Evolutionary conservation across 2,888 invertebrate species (phyloP).

Genomic region (Euplexia lucipara): DNA sequence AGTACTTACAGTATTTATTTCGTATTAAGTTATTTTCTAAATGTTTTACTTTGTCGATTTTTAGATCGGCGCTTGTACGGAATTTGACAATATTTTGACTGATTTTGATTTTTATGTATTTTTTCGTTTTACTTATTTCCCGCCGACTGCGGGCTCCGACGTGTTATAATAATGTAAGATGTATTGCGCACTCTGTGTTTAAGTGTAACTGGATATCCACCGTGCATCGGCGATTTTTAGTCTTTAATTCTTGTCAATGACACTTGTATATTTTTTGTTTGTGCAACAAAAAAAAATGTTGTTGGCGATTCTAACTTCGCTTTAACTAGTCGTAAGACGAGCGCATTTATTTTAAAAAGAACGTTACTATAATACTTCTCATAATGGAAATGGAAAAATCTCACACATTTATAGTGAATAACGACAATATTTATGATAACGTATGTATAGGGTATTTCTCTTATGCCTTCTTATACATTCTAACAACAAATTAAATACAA

Average conservation of each 20-base stretch:
- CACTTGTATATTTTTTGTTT: constrained; percentile 53
- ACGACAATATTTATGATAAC: constrained; percentile 65
- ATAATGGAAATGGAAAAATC: constrained; percentile 52
- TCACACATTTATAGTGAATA: constrained; percentile 58
- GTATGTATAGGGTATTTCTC: constrained; percentile 41
- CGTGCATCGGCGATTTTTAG: constrained; percentile 55
- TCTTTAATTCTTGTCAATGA: constrained; percentile 55
- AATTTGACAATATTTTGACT: constrained; percentile 79
- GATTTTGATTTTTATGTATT: constrained; percentile 72
- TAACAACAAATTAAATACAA: constrained; percentile 31
- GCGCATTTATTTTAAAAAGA: constrained; percentile 76
- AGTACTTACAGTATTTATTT: constrained; percentile 91
- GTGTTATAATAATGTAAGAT: constrained; percentile 50
- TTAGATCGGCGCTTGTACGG: constrained; percentile 69
- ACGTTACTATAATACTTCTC: constrained; percentile 44
- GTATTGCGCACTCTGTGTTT: constrained; percentile 54
- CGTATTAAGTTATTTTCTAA: constrained; percentile 80
- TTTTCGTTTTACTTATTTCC: constrained; percentile 56
- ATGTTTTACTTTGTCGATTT: constrained; percentile 67
- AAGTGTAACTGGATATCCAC: constrained; percentile 46
- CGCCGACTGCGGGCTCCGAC: constrained; percentile 47
- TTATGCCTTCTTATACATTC: constrained; percentile 29
- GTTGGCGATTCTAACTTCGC: constrained; percentile 69
- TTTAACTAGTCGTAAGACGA: constrained; percentile 77
- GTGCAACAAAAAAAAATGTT: constrained; percentile 57